Base-by-base conservation (phyloP, 1,140 invertebrate genomes). In the Zaprionus lachaisei region DNA sequence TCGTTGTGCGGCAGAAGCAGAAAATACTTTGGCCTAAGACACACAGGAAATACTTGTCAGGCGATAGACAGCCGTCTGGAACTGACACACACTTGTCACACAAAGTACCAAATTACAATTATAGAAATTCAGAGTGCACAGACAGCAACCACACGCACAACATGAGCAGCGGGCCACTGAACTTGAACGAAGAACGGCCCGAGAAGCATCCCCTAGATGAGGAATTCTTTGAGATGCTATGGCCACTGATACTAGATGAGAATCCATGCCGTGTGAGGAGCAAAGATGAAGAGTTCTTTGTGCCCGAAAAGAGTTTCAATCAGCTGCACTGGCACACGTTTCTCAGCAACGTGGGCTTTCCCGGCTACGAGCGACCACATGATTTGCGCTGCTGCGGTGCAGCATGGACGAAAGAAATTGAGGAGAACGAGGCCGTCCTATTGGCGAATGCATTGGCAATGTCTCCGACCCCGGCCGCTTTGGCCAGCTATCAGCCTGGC, bases 171-270 rank as follows among this genome's bases (percentile, higher is more conserved):
- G 83, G 34, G 54, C n/a, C 31, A 34, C 31, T 34, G 31, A 34
- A 11, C 34, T 12, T 14, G 38, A 22, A 2, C 11, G 11, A 51
- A 31, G 6, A 58, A 41, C 15, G 20, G 22, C 20, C 12, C 26
- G 22, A 60, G 14, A 64, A 49, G 7, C 14, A 37, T 58, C 61
- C 80, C 0, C 17, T 91, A 63, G 71, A 62, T 12, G 69, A 47
- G 6, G 64, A 77, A 2, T 92, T 92, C 37, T 86, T 89, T n/a
- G 83, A 92, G 5, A 66, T 69, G 2, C 67, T 92, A 5, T 92
- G 91, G 91, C 91, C 91, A 0, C 56, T 81, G 17, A 81, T 92
- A 44, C 56, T 92, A 9, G 72, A 89, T 4, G 77, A 91, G 6
- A 92, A 92, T 67, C 41, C 55, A 9, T 92, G 91, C 24, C 77